These are phyloP conservation scores for Nemotelus nigrinus DNA, from an alignment of 2,888 invertebrate species.

Conservation along the genomic window DNA sequence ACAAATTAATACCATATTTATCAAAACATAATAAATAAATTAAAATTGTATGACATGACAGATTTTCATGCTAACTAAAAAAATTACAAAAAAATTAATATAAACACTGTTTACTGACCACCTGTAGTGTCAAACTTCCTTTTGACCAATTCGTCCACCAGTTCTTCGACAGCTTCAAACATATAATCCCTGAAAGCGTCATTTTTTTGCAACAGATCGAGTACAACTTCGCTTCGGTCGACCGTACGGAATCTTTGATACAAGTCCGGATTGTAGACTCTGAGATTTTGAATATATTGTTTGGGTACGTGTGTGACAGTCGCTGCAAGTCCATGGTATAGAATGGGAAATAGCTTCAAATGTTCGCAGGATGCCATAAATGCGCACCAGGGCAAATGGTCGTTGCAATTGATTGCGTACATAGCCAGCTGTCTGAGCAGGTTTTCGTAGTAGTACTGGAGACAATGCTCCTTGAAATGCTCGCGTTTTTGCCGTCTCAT, in stretches of 20 bases:
- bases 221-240: constrained; percentile 63
- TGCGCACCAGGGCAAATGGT: constrained; percentile 57
- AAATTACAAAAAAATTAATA: not conserved
- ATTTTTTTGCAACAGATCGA: constrained; percentile 60
- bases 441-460: constrained; percentile 64
- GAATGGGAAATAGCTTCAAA: constrained; percentile 59
- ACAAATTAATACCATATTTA: too few relatives aligned
- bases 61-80: too few relatives aligned
- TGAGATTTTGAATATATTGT: constrained; percentile 58
- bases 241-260: constrained; percentile 63
- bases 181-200: constrained; percentile 58
- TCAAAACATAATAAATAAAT: not conserved
- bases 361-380: constrained; percentile 60
- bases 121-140: not conserved
- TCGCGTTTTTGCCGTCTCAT: constrained; percentile 61
- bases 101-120: not conserved
- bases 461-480: constrained; percentile 58
- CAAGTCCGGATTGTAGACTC: constrained; percentile 58
- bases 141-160: constrained; percentile 54
- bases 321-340: constrained; percentile 61
- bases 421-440: constrained; percentile 55
- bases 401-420: constrained; percentile 54
- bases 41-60: not conserved
- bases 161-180: constrained; percentile 58
- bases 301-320: constrained; percentile 62